Percentiles rank a stretch among this genome's conserved stretches.
phyloP scores from a whole-genome alignment of 1,140 invertebrate species.

The Chironomus tepperi region DNA sequence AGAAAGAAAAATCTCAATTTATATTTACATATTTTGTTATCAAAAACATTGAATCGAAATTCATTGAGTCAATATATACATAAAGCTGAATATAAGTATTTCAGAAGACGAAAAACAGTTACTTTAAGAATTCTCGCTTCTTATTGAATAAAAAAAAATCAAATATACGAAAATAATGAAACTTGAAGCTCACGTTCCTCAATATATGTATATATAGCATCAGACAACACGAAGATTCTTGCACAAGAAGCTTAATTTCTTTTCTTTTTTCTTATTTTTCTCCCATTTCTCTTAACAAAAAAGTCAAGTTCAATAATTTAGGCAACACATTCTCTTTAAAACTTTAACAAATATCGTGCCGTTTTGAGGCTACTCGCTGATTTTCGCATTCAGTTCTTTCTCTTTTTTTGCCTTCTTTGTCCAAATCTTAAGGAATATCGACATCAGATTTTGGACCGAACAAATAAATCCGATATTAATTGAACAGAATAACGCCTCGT shows the following conservation, averaged over 20 bases:
- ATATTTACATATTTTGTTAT: constrained; percentile 15
- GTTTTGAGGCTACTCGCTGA: neutral
- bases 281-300: neutral
- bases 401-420: neutral
- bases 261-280: neutral
- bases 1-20: constrained; percentile 3
- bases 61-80: constrained; percentile 6
- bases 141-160: too few relatives aligned
- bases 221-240: neutral
- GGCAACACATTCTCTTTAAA: constrained; percentile 3
- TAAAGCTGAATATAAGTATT: neutral
- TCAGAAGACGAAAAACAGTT: constrained; percentile 8
- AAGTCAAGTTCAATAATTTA: constrained; percentile 14
- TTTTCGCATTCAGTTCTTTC: constrained; percentile 2
- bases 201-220: neutral
- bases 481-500: neutral
- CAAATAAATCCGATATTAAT: constrained; percentile 9
- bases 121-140: neutral
- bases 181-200: constrained; percentile 11
- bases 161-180: constrained; percentile 5
- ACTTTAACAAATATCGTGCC: constrained; percentile 3
- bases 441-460: neutral
- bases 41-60: constrained; percentile 14
- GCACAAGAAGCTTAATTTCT: constrained; percentile 7
- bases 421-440: neutral